phyloP scores from a whole-genome alignment of 2,113 vertebrate genomes.

The Podocnemis expansa region DNA sequence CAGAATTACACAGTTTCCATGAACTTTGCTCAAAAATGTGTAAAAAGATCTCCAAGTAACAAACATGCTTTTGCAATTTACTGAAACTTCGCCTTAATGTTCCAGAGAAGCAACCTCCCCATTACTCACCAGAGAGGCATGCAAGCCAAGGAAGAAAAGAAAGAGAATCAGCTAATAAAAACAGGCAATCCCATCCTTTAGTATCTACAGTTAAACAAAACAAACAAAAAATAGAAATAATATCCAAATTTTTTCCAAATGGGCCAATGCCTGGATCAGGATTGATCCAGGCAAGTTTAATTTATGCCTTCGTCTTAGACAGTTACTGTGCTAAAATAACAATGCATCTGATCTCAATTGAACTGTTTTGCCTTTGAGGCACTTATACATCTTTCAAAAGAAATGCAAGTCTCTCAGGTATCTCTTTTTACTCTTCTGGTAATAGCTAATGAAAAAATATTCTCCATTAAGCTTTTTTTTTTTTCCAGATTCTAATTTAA shows the following conservation, averaged over 20 bases:
- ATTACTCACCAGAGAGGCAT: slow-evolving; percentile 82
- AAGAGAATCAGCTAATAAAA: slow-evolving; percentile 75
- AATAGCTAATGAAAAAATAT: slow-evolving; percentile 21
- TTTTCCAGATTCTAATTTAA: slow-evolving; percentile 53
- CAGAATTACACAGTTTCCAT: slow-evolving; percentile 63
- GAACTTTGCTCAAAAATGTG: slow-evolving; percentile 78
- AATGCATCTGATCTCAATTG: rapidly evolving
- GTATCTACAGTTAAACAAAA: slow-evolving; percentile 77
- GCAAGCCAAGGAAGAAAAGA: slow-evolving; percentile 75
- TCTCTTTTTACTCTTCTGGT: slow-evolving; percentile 50
- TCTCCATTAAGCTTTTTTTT: slow-evolving; percentile 51
- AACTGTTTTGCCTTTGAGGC: slow-evolving; percentile 10
- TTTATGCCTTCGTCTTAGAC: slow-evolving; percentile 54
- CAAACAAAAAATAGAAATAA: slow-evolving; percentile 79
- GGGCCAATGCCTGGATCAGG: slow-evolving; percentile 64
- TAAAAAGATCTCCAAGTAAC: slow-evolving; percentile 80
- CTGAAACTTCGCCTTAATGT: slow-evolving; percentile 79
- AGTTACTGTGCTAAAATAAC: slow-evolving; percentile 6
- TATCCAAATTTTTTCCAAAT: slow-evolving; percentile 76
- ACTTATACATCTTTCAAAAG: slow-evolving; percentile 36
- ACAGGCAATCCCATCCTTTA: slow-evolving; percentile 77
- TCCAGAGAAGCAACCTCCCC: slow-evolving; percentile 81
- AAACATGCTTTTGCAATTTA: slow-evolving; percentile 85
- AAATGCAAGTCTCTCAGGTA: slow-evolving; percentile 31
- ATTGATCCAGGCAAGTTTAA: slow-evolving; percentile 37